Evolutionary conservation across 1,140 invertebrate genomes (phyloP).

Genomic region (Ceratosolen solmsi): DNA sequence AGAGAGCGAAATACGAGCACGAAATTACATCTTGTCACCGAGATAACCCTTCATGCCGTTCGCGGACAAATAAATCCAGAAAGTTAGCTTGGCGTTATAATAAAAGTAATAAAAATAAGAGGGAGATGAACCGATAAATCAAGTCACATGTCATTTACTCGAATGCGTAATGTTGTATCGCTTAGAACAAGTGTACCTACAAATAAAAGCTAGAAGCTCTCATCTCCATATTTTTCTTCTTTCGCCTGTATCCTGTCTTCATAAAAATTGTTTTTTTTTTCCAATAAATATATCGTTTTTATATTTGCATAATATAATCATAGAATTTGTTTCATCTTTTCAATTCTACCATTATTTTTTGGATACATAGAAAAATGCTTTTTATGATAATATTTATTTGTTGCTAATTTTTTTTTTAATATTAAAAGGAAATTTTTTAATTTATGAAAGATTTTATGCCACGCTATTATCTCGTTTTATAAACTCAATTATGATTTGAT

Average conservation of each 20-base stretch:
- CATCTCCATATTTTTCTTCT: neutral
- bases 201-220: neutral
- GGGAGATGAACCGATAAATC: constrained; percentile 62
- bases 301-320: neutral
- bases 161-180: constrained; percentile 65
- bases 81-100: neutral
- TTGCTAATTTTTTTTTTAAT: too few species aligned
- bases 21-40: too few species aligned
- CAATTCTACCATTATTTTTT: neutral
- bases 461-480: too few species aligned
- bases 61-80: constrained; percentile 5
- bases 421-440: too few species aligned
- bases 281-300: neutral
- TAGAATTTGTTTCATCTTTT: neutral
- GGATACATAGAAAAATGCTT: too few species aligned
- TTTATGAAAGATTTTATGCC: too few species aligned
- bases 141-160: constrained; percentile 72
- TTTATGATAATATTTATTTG: too few species aligned
- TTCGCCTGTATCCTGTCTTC: neutral
- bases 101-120: constrained; percentile 21
- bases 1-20: neutral
- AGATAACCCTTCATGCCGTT: neutral
- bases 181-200: neutral
- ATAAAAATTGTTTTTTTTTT: neutral
- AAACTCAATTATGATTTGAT: too few species aligned